phyloP scores from a whole-genome alignment of 2,797 vertebrate species.

The Babyrousa celebensis region DNA sequence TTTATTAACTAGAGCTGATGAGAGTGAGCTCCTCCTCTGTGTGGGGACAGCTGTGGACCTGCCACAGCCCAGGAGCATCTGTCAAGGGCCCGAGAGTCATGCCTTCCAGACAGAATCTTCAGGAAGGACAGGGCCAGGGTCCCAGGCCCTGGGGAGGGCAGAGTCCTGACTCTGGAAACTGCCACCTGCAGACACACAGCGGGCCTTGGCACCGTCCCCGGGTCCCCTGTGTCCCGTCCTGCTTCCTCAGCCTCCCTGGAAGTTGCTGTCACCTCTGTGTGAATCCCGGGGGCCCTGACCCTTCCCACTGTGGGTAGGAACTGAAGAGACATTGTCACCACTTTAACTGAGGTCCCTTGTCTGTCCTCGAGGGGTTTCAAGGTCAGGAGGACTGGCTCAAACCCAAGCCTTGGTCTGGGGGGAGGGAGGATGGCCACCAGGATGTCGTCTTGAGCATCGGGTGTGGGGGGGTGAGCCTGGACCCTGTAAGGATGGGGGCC shows the following conservation, averaged over 20 bases:
- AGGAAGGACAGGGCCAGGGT: neutral
- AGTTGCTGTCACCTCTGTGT: accelerated
- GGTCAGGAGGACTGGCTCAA: neutral
- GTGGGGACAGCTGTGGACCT: accelerated
- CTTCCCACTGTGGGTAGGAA: accelerated
- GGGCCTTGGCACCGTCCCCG: accelerated
- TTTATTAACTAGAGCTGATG: no score
- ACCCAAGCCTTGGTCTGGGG: neutral
- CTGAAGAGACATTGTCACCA: neutral
- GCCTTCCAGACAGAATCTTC: accelerated
- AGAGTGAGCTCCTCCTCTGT: neutral
- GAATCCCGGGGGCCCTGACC: neutral
- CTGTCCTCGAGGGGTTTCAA: neutral
- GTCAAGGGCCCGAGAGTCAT: no score
- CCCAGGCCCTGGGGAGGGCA: no score
- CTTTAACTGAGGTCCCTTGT: neutral
- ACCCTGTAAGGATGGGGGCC: neutral
- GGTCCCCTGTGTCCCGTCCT: neutral
- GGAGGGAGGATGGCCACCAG: neutral
- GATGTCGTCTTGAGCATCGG: neutral
- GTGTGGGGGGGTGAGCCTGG: accelerated
- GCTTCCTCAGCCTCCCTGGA: neutral
- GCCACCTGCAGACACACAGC: accelerated
- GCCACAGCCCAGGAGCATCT: neutral
- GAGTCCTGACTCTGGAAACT: neutral